These are phyloP conservation scores for Proales similis DNA, from an alignment of 1,140 invertebrate species.

Conservation along the genomic window DNA sequence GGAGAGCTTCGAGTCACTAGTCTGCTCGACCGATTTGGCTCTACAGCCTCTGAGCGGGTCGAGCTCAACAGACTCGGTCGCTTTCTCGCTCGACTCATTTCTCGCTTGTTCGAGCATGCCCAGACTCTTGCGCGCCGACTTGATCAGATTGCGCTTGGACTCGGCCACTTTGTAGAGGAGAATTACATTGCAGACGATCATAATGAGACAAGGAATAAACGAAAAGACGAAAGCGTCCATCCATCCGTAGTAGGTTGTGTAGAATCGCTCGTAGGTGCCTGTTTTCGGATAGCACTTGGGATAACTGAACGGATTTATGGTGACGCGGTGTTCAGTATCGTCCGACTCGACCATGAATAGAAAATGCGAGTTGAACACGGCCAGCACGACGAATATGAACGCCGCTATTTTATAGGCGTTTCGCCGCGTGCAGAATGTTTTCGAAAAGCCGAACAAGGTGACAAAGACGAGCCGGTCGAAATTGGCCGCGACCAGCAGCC, in stretches of 20 bases:
- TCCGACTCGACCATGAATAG: not conserved
- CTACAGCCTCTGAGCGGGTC: not conserved
- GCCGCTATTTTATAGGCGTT: not conserved
- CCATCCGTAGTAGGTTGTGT: constrained; percentile 34
- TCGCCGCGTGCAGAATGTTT: constrained; percentile 18
- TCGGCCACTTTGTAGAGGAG: not conserved
- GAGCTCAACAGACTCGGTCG: not conserved
- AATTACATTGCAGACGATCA: constrained; percentile 19
- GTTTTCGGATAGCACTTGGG: constrained; percentile 5
- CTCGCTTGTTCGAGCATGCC: no score
- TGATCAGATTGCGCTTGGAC: constrained; percentile 2
- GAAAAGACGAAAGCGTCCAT: constrained; percentile 34
- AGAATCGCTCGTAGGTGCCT: not conserved
- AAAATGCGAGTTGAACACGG: constrained; percentile 30
- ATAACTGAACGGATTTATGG: constrained; percentile 16
- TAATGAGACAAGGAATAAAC: constrained; percentile 25
- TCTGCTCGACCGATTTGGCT: no score
- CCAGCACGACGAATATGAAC: not conserved
- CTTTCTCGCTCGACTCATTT: not conserved
- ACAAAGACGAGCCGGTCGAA: constrained; percentile 25
- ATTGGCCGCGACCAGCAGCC: constrained; percentile 25
- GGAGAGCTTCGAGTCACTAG: no score
- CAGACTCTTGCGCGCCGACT: not conserved
- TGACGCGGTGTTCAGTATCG: not conserved
- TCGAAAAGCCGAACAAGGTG: not conserved